Percentiles rank a stretch among this genome's conserved stretches.
Conservation (phyloP, 2,888 invertebrate genomes). For the Callinectes sapidus region DNA sequence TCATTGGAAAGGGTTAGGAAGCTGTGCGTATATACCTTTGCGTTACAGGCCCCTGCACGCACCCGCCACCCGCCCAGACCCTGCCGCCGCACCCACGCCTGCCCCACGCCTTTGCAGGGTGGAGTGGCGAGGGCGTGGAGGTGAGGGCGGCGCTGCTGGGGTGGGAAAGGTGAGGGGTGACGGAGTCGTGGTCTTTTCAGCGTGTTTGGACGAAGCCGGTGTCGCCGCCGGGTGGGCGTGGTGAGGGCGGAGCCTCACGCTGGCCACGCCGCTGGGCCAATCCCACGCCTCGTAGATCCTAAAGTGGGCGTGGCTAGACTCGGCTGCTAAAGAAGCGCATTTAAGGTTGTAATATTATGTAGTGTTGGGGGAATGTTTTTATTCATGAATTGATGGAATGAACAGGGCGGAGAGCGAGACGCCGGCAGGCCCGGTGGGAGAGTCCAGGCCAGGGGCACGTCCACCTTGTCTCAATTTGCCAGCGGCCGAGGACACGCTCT, state of each 20-base stretch:
- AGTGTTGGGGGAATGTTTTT: slow-evolving; percentile 51
- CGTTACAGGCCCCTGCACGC: not conserved
- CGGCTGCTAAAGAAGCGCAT: slow-evolving; percentile 41
- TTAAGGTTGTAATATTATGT: slow-evolving; percentile 53
- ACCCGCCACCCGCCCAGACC: not conserved
- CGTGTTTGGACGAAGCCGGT: slow-evolving; percentile 52
- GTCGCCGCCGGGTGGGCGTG: slow-evolving; percentile 36
- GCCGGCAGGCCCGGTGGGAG: not conserved
- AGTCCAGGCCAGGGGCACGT: not conserved
- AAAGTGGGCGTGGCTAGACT: slow-evolving; percentile 26
- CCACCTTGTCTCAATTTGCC: slow-evolving; percentile 28
- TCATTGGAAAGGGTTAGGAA: slow-evolving; percentile 55
- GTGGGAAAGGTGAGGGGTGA: not conserved
- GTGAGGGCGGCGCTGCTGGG: not conserved
- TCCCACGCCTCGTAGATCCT: slow-evolving; percentile 52
- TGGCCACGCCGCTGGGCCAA: slow-evolving; percentile 35
- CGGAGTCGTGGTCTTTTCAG: not conserved
- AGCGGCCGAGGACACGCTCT: not conserved
- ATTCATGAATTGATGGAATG: slow-evolving; percentile 64
- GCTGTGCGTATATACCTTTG: slow-evolving; percentile 28
- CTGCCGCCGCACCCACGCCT: not conserved
- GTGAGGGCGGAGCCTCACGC: slow-evolving; percentile 41
- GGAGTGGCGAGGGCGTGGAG: not conserved
- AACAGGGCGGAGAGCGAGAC: slow-evolving; percentile 20
- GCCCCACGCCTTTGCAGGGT: not conserved